Evolutionary conservation across 1,140 invertebrate species (phyloP), one percentile per base, ranked within the genome.

Genomic region (Dendrolimus punctatus): DNA sequence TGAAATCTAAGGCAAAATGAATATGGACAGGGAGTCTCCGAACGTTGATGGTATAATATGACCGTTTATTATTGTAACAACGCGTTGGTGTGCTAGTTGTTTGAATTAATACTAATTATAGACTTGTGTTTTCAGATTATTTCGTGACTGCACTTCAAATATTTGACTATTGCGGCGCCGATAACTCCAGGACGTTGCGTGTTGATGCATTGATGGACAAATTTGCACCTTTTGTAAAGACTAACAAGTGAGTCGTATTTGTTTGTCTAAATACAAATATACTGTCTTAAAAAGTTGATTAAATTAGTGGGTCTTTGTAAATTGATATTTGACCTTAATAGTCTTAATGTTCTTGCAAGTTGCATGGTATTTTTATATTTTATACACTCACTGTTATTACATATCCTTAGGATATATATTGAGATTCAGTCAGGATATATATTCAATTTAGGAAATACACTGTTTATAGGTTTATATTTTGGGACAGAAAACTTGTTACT

Each of bases 151-250:
- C 82, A 36, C 62, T 73, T 8, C 74, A 82, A 51, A 81, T 85
- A 57, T 85, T 85, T 71, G 73, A 85, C 42, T 82, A 73, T 58
- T 85, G 77, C 52, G 77, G 76, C 44, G 74, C 62, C 4, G 69
- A 82, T 40, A 77, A 57, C 53, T 61, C 68, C 4, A 68, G 64
- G 37, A 75, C 70, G 49, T 64, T 85, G 62, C 65, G 68, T 41
- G 82, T 83, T 49, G 68, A 82, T 64, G 62, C 66, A 10, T 57
- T 85, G 39, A 83, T 85, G 77, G 79, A 80, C 46, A 80, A 80
- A 60, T 82, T 83, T 56, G 71, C 82, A 52, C 80, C 82, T 57
- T 83, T 79, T 51, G 65, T 82, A 38, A 83, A 83, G 62, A 80
- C 76, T 42, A 80, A 83, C 62, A 82, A 82, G 82, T 85, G 69